Evolutionary conservation across 1,140 invertebrate genomes (phyloP).

Genomic region (Drosophila grimshawi): DNA sequence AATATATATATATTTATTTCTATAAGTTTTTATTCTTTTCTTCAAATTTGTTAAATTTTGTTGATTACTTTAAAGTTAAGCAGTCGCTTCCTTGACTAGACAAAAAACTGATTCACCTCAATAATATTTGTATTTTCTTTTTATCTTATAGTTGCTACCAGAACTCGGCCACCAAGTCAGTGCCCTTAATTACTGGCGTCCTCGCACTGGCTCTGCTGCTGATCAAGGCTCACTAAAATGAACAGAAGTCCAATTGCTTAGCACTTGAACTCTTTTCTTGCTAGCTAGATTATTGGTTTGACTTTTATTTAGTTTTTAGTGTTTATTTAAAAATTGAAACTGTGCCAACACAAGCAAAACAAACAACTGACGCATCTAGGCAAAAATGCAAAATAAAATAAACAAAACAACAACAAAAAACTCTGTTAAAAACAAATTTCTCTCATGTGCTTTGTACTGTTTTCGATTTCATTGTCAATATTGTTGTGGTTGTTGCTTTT

Average conservation of each 20-base stretch:
- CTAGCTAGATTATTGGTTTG: slow-evolving; percentile 43
- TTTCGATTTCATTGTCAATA: background rate
- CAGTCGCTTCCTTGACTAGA: no score
- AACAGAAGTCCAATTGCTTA: slow-evolving; percentile 9
- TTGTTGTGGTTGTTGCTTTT: slow-evolving; percentile 3
- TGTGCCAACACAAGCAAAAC: slow-evolving; percentile 53
- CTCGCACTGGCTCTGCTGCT: slow-evolving; percentile 57
- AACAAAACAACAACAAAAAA: slow-evolving; percentile 28
- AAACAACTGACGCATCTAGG: slow-evolving; percentile 35
- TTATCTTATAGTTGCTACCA: slow-evolving; percentile 22
- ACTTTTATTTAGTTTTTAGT: slow-evolving; percentile 79
- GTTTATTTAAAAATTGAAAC: slow-evolving; percentile 48
- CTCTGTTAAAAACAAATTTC: slow-evolving; percentile 3
- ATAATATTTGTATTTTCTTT: background rate
- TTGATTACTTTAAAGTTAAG: no score
- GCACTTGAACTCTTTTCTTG: slow-evolving; percentile 19
- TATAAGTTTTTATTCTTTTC: no score
- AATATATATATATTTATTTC: no score
- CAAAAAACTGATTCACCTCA: background rate
- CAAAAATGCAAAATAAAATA: slow-evolving; percentile 33
- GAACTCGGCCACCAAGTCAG: slow-evolving; percentile 35
- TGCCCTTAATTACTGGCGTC: slow-evolving; percentile 62
- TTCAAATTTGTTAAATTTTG: no score
- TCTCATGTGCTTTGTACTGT: slow-evolving; percentile 38
- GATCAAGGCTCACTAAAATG: slow-evolving; percentile 48